Evolutionary conservation across 2,888 invertebrate species (phyloP), one percentile per base, ranked within the genome.

Genomic region (Palloptera scutellata): DNA sequence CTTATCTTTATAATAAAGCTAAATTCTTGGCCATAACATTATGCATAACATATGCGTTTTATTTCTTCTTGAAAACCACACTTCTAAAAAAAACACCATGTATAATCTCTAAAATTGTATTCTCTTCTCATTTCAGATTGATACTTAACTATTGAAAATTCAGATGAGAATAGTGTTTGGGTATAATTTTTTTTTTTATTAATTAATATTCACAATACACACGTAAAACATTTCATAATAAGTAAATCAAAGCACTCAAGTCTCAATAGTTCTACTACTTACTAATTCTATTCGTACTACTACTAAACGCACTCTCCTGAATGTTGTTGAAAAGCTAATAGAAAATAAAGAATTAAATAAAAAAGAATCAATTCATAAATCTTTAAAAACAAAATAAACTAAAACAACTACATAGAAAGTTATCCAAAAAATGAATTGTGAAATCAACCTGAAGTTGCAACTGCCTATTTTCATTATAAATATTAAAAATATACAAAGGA

Each of bases 361-460:
- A 30, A 30, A 4, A 30, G 6, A 30, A 30, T n/a, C n/a, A n/a
- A n/a, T n/a, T n/a, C 30, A 30, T 4, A 30, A 30, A 30, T 30
- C 30, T 30, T 30, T 30, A 30, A 30, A 4, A 53, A 51, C n/a
- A 52, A 57, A 30, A 65, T 2, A 51, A 51, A 45, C 53, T 19
- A 66, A 54, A 54, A 54, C 20, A 66, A n/a, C n/a, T n/a, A n/a
- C n/a, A n/a, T n/a, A n/a, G n/a, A n/a, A n/a, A n/a, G n/a, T 42
- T 42, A 52, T 11, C n/a, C 13, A 54, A 52, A 59, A 58, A 8
- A 17, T 19, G 41, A 60, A 8, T 17, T 51, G 65, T 19, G 41
- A 60, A 8, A 17, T 51, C 67, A 70, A 71, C 70, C 70, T 72
- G 74, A 72, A 69, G 70, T 69, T 69, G 62, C 68, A 73, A 70